A percentile compares a stretch with the other conserved stretches of the same genome.
Evolutionary conservation across 2,797 vertebrate species (phyloP).

Genomic region (Hybognathus amarus): DNA sequence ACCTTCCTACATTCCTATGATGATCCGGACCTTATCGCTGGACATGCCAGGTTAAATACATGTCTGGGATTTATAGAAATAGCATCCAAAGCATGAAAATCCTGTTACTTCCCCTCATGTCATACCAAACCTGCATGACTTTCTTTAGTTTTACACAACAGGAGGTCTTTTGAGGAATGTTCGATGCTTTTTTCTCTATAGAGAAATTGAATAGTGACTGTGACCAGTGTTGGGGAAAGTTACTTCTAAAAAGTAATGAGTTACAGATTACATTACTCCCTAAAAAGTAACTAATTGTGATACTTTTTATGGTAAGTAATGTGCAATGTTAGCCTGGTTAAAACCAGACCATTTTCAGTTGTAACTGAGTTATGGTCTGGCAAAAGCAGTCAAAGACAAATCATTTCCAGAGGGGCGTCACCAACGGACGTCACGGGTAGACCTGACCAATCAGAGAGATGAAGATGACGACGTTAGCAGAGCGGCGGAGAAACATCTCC

Average conservation of each 20-base stretch:
- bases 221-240: neutral
- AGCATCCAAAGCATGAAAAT: neutral
- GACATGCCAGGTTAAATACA: conserved; percentile 76
- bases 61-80: neutral
- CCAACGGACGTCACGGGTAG: no score
- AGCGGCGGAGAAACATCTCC: no score
- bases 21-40: conserved; percentile 79
- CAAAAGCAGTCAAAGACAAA: no score
- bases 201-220: neutral
- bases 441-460: no score
- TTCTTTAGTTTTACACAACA: neutral
- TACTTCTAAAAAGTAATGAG: neutral
- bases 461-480: no score
- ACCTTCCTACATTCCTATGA: conserved; percentile 80
- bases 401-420: no score
- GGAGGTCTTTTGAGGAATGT: neutral
- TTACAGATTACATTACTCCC: neutral
- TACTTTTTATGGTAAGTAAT: neutral
- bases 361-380: no score
- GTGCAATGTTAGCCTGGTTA: neutral
- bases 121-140: neutral
- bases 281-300: neutral
- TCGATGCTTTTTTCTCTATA: neutral
- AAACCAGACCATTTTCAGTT: no score
- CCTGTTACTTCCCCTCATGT: neutral